Evolutionary conservation across 2,888 invertebrate genomes (phyloP).

Genomic region (Agrochola lychnidis): DNA sequence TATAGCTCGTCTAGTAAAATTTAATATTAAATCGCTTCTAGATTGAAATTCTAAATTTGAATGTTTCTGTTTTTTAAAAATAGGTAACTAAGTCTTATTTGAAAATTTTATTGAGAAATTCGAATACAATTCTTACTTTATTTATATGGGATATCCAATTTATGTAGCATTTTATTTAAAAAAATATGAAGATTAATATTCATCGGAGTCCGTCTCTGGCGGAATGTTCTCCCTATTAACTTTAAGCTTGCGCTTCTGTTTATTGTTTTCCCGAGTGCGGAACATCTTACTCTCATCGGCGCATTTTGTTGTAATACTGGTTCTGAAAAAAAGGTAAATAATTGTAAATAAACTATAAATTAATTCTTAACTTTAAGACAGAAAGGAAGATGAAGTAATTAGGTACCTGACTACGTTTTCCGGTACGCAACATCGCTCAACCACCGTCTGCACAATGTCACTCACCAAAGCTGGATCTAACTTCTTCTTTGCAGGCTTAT

Average conservation of each 20-base stretch:
- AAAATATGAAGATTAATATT: slow-evolving; percentile 39
- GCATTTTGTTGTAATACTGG: slow-evolving; percentile 91
- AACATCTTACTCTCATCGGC: slow-evolving; percentile 92
- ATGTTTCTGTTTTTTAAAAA: too few species aligned
- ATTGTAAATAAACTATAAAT: not conserved
- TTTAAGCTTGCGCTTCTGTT: slow-evolving; percentile 66
- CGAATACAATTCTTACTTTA: slow-evolving; percentile 13
- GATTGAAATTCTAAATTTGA: too few species aligned
- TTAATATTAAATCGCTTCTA: not conserved
- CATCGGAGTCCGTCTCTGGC: slow-evolving; percentile 66
- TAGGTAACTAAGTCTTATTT: not conserved
- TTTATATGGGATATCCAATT: not conserved
- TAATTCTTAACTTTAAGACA: not conserved
- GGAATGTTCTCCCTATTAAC: slow-evolving; percentile 71
- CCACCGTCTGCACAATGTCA: slow-evolving; percentile 89
- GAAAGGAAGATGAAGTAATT: not conserved
- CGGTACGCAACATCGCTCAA: slow-evolving; percentile 77
- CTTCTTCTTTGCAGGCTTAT: slow-evolving; percentile 81
- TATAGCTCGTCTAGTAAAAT: not conserved
- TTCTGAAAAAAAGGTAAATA: slow-evolving; percentile 71
- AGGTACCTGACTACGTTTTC: slow-evolving; percentile 78
- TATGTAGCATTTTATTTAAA: not conserved
- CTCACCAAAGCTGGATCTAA: slow-evolving; percentile 86
- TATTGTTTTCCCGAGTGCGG: slow-evolving; percentile 75
- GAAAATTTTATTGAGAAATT: not conserved